Percentiles rank a stretch among this genome's conserved stretches.
phyloP scores from a whole-genome alignment of 2,888 invertebrate species.

The Phengaris arion region DNA sequence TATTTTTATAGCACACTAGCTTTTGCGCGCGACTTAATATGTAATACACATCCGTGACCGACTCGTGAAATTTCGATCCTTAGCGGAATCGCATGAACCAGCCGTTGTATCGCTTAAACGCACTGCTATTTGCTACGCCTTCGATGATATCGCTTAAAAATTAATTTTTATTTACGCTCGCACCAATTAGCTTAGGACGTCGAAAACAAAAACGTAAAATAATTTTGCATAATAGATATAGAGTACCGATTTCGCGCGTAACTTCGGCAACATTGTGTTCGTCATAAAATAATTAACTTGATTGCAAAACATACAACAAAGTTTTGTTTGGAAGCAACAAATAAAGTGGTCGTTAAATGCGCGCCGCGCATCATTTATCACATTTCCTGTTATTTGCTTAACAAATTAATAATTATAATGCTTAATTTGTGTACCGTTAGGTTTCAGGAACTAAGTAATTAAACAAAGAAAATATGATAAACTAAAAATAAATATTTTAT shows the following conservation, averaged over 20 bases:
- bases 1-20: too few relatives aligned
- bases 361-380: constrained; percentile 38
- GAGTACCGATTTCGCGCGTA: constrained; percentile 13
- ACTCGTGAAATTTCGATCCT: too few relatives aligned
- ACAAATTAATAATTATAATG: constrained; percentile 41
- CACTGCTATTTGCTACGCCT: neutral
- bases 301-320: constrained; percentile 35
- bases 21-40: too few relatives aligned
- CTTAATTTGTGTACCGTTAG: neutral
- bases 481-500: too few relatives aligned
- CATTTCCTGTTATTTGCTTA: constrained; percentile 39
- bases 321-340: constrained; percentile 36
- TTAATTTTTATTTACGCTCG: neutral
- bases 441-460: neutral
- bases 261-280: constrained; percentile 24
- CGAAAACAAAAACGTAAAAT: constrained; percentile 18
- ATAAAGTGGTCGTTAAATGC: constrained; percentile 39
- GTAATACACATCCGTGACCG: too few relatives aligned
- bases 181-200: neutral
- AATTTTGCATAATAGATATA: constrained; percentile 21
- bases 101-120: too few relatives aligned
- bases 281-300: constrained; percentile 33
- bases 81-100: too few relatives aligned
- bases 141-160: neutral
- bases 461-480: too few relatives aligned